Base-by-base conservation (phyloP, 2,888 invertebrate species). In the Euplexia lucipara region DNA sequence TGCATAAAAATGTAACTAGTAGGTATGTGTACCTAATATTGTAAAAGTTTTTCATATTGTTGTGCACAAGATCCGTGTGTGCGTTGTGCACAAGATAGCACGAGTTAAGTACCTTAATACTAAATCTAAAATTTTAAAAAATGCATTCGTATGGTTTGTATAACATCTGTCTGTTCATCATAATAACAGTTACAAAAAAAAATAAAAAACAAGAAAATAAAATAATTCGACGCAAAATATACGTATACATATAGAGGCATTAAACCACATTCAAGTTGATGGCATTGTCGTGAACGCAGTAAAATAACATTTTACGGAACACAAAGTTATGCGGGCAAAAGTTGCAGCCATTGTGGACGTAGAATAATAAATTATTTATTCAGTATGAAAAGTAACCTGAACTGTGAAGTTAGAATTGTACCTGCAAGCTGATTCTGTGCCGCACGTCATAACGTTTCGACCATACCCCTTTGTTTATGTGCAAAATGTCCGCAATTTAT, bases 311-410 rank as follows among this genome's bases (percentile, higher is more conserved):
- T 70, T 78, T 66, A 70, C 75, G 26, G 45, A 66, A 70, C 66
- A 52, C 69, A 75, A 67, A 75, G 71, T 64, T 79, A 62, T 69
- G 70, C 64, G 60, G 60, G 52, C 58, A 34, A 71, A 70, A 74
- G 76, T 83, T 78, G 75, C 74, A 67, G 39, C 52, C 52, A 68
- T 72, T 77, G 74, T 69, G 70, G 45, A 79, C 70, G 68, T 69
- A 63, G 69, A 79, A 85, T 80, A 78, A 76, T 79, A 81, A 70
- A 83, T 80, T 70, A 75, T 83, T 78, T 83, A 81, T 83, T 81
- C 76, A 68, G 62, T 79, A 74, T 70, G 63, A 75, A 72, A 80
- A 78, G 74, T 73, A 79, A 78, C 71, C 57, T 53, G 47, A 37
- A 45, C 52, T 54, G 51, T 41, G 18, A 44, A 71, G 70, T 68